Evolutionary conservation across 2,888 invertebrate genomes (phyloP).

Genomic region (Desoria tigrina): DNA sequence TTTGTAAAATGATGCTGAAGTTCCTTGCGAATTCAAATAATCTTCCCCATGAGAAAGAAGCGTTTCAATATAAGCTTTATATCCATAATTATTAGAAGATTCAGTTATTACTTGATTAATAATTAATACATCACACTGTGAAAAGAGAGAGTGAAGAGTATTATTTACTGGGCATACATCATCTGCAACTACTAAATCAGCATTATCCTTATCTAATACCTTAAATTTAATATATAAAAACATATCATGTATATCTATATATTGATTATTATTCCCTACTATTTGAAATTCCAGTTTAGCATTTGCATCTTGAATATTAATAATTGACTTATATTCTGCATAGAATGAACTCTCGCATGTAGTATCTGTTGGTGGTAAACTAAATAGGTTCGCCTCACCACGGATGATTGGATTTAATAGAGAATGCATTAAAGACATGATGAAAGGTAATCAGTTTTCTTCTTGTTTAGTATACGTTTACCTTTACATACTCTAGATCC

Average conservation of each 20-base stretch:
- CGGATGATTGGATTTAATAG: constrained; percentile 14
- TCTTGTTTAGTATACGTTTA: no score
- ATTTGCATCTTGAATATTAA: constrained; percentile 18
- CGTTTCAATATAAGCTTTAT: no score
- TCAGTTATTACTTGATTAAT: no score
- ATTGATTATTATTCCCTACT: constrained; percentile 22
- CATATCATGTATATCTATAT: constrained; percentile 23
- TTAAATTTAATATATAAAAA: constrained; percentile 21
- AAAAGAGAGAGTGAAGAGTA: no score
- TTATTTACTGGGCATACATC: no score
- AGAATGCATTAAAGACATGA: constrained; percentile 12
- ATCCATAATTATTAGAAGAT: no score
- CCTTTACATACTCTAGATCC: no score
- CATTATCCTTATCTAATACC: constrained; percentile 17
- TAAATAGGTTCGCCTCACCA: constrained; percentile 21
- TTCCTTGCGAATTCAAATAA: not conserved
- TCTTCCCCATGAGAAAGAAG: no score
- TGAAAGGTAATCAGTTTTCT: constrained; percentile 2
- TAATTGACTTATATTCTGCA: constrained; percentile 26
- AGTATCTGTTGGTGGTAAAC: constrained; percentile 21
- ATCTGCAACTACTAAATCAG: constrained; percentile 13
- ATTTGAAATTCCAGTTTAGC: constrained; percentile 32
- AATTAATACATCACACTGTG: no score
- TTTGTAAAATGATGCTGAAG: constrained; percentile 7
- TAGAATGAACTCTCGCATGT: constrained; percentile 22